phyloP scores from a whole-genome alignment of 1,140 invertebrate species.

The Helicoverpa armigera region DNA sequence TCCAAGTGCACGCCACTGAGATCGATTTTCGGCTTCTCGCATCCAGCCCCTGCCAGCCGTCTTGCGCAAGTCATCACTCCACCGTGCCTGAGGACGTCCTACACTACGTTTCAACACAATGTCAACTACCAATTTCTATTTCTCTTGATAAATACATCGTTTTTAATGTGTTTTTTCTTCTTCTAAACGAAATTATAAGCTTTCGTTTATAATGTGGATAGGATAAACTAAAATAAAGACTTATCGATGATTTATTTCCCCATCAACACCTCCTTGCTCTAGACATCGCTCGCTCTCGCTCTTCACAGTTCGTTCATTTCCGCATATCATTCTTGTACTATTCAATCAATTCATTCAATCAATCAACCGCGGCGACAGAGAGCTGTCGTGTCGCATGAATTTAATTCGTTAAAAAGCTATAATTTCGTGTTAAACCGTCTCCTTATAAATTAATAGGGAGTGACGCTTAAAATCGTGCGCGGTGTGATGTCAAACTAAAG shows the following conservation, averaged over 20 bases:
- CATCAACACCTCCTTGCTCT: not conserved
- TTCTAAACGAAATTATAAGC: no score
- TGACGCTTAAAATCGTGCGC: not conserved
- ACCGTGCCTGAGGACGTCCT: no score
- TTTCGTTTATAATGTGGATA: no score
- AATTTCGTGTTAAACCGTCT: not conserved
- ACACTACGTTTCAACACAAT: no score
- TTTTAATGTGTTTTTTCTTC: no score
- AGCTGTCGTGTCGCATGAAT: slow-evolving; percentile 4
- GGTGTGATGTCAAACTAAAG: slow-evolving; percentile 18
- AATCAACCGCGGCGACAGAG: slow-evolving; percentile 14
- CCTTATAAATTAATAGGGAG: not conserved
- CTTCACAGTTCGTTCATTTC: not conserved
- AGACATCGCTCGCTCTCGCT: not conserved
- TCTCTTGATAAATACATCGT: no score
- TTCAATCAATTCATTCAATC: slow-evolving; percentile 16
- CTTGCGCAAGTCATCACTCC: no score
- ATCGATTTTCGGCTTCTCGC: no score
- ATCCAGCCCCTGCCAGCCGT: no score
- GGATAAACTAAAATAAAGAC: no score
- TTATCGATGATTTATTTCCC: not conserved
- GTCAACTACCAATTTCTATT: no score
- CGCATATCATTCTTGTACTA: not conserved
- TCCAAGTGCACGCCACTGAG: no score
- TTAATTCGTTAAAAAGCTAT: slow-evolving; percentile 13